Base-by-base conservation (phyloP, 2,888 invertebrate genomes). In the Leptarthrus brevirostris region DNA sequence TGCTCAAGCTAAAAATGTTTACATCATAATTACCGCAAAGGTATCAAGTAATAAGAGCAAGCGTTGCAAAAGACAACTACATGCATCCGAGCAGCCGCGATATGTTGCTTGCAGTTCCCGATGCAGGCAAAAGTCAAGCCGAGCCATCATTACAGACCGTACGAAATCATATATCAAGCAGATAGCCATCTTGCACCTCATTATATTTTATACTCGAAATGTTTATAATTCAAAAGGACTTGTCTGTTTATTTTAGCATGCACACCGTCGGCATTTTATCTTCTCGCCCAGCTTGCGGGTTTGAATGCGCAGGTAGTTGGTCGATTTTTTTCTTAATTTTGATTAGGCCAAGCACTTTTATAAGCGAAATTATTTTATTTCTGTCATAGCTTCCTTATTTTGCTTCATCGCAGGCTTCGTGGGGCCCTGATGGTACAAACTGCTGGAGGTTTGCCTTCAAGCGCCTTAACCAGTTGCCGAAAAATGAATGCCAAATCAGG, bases 131-230 rank as follows among this genome's bases (percentile, higher is more conserved):
- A 14, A 22, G 14, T 52, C 61, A 66, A 53, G 66, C 24, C 30
- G 71, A 69, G 76, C 72, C 74, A 77, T 77, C 78, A 77, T 77
- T 78, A 78, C 75, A 70, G 74, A 54, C 58, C 71, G 64, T 75
- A 72, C 74, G 75, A 78, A 78, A 78, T 77, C 77, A 78, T 78
- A 77, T 75, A 78, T 78, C 78, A 78, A 77, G 72, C 49, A 73
- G 78, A 78, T 78, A 77, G 76, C 74, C 77, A 78, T 78, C 78
- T 78, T 78, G 78, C 77, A 78, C 77, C 78, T 78, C 78, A 78
- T 78, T 78, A 78, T 78, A 78, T 78, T 78, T 78, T 78, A 76
- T 78, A 75, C 74, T 66, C 72, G 76, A 77, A 78, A 75, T 78
- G 77, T 77, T 76, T 75, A 75, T 77, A 73, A 74, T 74, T 77